phyloP scores from a whole-genome alignment of 2,888 invertebrate genomes.

The Julus scandinavius region DNA sequence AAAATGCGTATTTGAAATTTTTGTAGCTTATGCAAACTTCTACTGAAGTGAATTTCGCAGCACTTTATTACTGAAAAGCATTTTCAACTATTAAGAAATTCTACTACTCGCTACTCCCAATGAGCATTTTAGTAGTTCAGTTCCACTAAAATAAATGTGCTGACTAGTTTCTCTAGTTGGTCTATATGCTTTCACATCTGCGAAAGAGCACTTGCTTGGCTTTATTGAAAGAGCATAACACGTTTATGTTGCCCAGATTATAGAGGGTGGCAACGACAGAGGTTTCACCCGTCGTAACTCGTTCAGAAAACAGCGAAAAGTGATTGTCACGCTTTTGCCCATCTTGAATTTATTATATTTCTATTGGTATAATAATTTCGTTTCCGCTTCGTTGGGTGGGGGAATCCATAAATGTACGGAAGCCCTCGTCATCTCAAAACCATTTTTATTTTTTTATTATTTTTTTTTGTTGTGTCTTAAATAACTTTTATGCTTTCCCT shows the following conservation, averaged over 20 bases:
- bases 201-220: not conserved
- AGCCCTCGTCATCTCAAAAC: too few relatives aligned
- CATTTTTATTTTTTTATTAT: not conserved
- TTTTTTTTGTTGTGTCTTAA: not conserved
- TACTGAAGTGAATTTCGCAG: too few relatives aligned
- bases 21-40: too few relatives aligned
- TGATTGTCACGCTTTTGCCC: not conserved
- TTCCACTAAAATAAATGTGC: too few relatives aligned
- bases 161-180: too few relatives aligned
- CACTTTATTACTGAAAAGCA: too few relatives aligned
- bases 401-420: not conserved
- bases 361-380: not conserved
- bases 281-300: too few relatives aligned
- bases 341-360: not conserved
- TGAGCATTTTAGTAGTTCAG: too few relatives aligned
- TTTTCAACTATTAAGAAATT: too few relatives aligned
- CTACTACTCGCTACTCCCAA: too few relatives aligned
- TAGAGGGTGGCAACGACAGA: not conserved
- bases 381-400: not conserved
- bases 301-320: not conserved
- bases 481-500: not conserved
- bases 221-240: not conserved
- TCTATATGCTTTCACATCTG: too few relatives aligned
- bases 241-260: not conserved
- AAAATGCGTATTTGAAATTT: too few relatives aligned